These are phyloP conservation scores for Anniella stebbinsi DNA, from an alignment of 2,797 vertebrate species.

Conservation along the genomic window DNA sequence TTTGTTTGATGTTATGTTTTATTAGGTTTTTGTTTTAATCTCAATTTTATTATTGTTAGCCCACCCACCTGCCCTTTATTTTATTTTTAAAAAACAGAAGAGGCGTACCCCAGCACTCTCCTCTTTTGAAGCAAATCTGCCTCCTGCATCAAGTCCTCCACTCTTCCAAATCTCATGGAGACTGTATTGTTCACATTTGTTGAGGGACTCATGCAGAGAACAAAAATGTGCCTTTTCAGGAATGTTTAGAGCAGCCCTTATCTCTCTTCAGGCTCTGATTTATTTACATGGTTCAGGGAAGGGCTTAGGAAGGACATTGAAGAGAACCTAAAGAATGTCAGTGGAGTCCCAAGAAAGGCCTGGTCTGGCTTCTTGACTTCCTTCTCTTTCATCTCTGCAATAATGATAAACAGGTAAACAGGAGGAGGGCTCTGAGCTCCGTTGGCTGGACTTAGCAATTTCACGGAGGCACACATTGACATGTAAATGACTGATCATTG, in stretches of 20 bases:
- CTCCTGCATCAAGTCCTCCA: neutral
- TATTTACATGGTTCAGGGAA: neutral
- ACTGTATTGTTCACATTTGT: neutral
- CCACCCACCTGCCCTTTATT: neutral
- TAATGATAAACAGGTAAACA: neutral
- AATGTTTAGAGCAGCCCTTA: neutral
- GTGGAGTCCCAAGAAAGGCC: neutral
- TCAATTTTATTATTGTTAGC: too few species aligned
- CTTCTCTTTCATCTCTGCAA: conserved; percentile 2
- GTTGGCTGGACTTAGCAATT: neutral
- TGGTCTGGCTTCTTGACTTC: neutral
- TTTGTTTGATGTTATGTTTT: too few species aligned
- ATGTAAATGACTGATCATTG: neutral
- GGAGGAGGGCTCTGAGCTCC: neutral
- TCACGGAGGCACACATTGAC: neutral
- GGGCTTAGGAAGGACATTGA: neutral
- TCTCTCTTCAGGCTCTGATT: neutral
- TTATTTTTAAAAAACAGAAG: neutral
- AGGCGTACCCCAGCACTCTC: neutral
- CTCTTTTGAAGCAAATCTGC: neutral
- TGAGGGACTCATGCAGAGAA: neutral
- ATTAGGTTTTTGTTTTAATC: neutral
- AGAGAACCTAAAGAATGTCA: conserved; percentile 9
- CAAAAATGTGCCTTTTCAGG: neutral
- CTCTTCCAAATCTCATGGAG: neutral